These are phyloP conservation scores for Platanista minor DNA, from an alignment of 2,113 vertebrate genomes.

Conservation along the genomic window DNA sequence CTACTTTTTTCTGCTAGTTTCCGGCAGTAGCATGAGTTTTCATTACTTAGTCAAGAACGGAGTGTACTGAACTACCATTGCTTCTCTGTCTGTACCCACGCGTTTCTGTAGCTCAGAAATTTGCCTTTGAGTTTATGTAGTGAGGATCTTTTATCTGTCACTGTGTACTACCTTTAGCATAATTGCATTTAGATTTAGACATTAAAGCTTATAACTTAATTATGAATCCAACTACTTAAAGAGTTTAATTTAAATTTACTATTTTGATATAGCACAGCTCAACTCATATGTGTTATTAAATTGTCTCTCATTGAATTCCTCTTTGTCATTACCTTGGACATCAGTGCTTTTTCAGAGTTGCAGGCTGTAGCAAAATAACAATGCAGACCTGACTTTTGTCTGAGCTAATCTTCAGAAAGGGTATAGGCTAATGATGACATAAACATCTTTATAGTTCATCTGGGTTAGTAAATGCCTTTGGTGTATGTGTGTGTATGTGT, in stretches of 20 bases:
- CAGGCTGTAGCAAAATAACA: neutral
- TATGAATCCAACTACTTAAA: constrained; percentile 39
- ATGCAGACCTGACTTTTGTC: neutral
- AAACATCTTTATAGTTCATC: neutral
- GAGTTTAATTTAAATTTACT: constrained; percentile 51
- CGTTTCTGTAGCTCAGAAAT: constrained; percentile 24
- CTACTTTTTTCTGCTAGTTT: neutral
- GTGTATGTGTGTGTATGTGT: neutral
- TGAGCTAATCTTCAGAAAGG: neutral
- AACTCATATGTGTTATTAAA: neutral
- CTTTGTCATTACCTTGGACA: constrained; percentile 37
- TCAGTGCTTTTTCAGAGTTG: neutral
- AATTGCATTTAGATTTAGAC: constrained; percentile 53
- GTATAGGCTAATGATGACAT: neutral
- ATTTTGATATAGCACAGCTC: constrained; percentile 39
- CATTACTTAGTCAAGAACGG: neutral
- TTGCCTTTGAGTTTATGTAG: constrained; percentile 34
- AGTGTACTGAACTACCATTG: neutral
- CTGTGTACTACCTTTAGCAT: neutral
- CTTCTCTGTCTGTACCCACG: neutral
- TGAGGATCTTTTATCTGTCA: constrained; percentile 25
- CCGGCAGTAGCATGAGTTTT: neutral
- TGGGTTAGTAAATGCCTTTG: neutral
- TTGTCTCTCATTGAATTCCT: constrained; percentile 38
- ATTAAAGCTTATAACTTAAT: constrained; percentile 50